phyloP scores from a whole-genome alignment of 2,113 vertebrate species.

The Nothobranchius furzeri region DNA sequence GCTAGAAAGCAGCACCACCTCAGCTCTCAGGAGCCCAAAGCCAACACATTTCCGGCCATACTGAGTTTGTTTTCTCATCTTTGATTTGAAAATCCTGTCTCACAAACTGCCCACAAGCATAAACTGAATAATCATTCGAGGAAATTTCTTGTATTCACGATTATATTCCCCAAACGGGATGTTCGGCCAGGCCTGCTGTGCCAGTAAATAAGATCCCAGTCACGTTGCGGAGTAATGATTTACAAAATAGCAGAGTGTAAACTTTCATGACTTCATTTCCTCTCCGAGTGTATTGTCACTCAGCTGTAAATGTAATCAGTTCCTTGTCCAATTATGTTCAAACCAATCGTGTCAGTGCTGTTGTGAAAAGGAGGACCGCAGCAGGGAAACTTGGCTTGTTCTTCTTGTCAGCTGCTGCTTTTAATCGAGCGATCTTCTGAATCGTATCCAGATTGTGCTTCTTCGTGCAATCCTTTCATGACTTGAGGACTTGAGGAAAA shows the following conservation, averaged over 20 bases:
- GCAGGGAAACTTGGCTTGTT: slow-evolving; percentile 68
- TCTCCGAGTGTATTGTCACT: slow-evolving; percentile 62
- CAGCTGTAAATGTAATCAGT: slow-evolving; percentile 78
- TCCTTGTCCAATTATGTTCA: slow-evolving; percentile 66
- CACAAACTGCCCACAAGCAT: slow-evolving; percentile 47
- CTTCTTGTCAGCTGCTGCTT: slow-evolving; percentile 69
- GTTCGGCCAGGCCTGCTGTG: slow-evolving; percentile 54
- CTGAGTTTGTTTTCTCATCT: slow-evolving; percentile 58
- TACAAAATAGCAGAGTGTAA: slow-evolving; percentile 67
- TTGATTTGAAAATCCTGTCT: slow-evolving; percentile 36
- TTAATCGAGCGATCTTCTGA: slow-evolving; percentile 64
- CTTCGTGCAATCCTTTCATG: slow-evolving; percentile 60
- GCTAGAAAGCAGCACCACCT: slow-evolving; percentile 41
- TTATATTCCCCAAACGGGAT: slow-evolving; percentile 61
- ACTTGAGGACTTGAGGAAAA: slow-evolving; percentile 40
- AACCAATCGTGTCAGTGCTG: slow-evolving; percentile 44
- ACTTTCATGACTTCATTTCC: slow-evolving; percentile 79
- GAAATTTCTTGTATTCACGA: slow-evolving; percentile 57
- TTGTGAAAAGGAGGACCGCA: slow-evolving; percentile 46
- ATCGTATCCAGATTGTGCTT: slow-evolving; percentile 65
- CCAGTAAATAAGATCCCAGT: slow-evolving; percentile 64
- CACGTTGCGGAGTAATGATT: slow-evolving; percentile 67
- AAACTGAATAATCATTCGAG: slow-evolving; percentile 57
- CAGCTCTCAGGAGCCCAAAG: slow-evolving; percentile 27
- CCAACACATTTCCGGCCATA: slow-evolving; percentile 28